Evolutionary conservation across 2,797 vertebrate species (phyloP).

Genomic region (Falco concolor): DNA sequence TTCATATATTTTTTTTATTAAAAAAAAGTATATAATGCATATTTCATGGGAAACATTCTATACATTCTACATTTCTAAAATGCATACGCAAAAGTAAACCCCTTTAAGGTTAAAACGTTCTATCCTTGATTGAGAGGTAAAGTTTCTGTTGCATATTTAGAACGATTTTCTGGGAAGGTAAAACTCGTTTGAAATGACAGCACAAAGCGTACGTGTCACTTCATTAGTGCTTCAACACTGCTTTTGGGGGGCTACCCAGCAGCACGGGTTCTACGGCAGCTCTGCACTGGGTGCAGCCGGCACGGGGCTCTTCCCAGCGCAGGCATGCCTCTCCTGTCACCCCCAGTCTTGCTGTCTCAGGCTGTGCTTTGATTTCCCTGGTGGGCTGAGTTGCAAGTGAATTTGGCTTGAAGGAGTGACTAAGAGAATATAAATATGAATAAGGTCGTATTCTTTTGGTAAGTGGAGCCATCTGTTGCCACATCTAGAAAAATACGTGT

Average conservation of each 20-base stretch:
- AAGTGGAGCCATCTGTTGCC: constrained; percentile 56
- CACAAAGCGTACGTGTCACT: neutral
- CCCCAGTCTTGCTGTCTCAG: constrained; percentile 9
- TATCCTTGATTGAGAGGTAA: neutral
- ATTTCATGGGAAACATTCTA: neutral
- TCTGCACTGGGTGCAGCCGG: neutral
- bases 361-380: constrained; percentile 28
- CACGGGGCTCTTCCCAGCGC: neutral
- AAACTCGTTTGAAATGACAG: neutral
- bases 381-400: constrained; percentile 22
- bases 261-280: neutral
- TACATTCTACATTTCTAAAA: neutral
- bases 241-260: neutral
- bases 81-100: neutral
- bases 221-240: neutral
- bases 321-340: constrained; percentile 8
- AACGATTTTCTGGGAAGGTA: neutral
- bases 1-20: no score
- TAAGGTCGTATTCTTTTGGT: neutral
- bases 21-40: neutral
- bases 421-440: constrained; percentile 41
- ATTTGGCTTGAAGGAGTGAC: constrained; percentile 18
- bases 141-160: neutral
- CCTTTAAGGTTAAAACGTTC: neutral
- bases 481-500: constrained; percentile 1